Evolutionary conservation across 2,113 vertebrate genomes (phyloP), one percentile per base, ranked within the genome.

Genomic region (Pteropus alecto): DNA sequence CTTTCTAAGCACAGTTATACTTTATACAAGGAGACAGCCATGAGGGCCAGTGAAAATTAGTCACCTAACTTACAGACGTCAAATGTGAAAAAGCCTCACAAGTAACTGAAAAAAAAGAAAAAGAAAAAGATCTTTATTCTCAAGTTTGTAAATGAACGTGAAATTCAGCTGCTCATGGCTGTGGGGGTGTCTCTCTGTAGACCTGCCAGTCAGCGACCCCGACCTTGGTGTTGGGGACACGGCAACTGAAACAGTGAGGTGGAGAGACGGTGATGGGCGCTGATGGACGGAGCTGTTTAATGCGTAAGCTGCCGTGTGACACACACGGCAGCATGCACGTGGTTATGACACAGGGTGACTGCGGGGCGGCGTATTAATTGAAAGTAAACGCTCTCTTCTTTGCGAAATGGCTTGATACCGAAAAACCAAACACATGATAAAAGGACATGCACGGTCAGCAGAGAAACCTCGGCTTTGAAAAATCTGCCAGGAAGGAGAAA

Each of bases 391-490:
- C 79, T 67, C 81, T 90, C 60, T 84, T 94, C 90, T 93, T 84
- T 58, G 77, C 73, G 78, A 90, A 90, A 93, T 30, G 11, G 30
- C 76, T 82, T 24, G 28, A 78, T 90, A 77, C 26, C 63, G 61
- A 93, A 96, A 97, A 92, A 30, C 63, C 81, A 90, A 94, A 78
- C 82, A 33, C 87, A 76, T 74, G 87, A 84, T 90, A 77, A 82
- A 92, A 96, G 67, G 46, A 70, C 33, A 48, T n/a, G 96, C 68
- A 87, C 6, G 91, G 85, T 96, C 87, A 96, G 90, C 98, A 97
- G 87, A 82, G 81, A 96, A 96, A 96, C 85, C 56, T 74, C 96
- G 94, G 88, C 94, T 96, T 94, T 96, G 82, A 93, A 91, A 77
- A 78, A 73, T 60, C 26, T 88, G 90, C 97, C 90, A 97, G 91